Conservation (phyloP, 2,797 vertebrate species). For the Centroberyx gerrardi region DNA sequence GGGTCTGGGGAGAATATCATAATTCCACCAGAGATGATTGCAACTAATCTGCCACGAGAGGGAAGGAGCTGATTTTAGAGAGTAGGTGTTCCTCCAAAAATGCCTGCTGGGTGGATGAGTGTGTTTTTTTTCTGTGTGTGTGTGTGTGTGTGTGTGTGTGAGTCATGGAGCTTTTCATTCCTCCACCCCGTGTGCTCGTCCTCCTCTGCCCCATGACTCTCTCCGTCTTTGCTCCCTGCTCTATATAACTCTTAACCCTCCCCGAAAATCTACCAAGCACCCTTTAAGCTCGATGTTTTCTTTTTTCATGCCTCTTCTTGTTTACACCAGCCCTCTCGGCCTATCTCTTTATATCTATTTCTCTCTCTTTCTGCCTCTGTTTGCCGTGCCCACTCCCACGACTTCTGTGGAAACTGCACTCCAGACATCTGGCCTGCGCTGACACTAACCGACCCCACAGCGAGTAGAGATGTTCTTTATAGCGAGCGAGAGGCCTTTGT, state of each 20-base stretch:
- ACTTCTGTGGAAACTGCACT: slow-evolving; percentile 38
- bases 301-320: slow-evolving; percentile 50
- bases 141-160: slow-evolving; percentile 31
- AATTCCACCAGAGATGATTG: slow-evolving; percentile 15
- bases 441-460: not conserved
- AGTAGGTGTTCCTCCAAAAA: slow-evolving; percentile 39
- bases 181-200: not conserved
- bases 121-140: slow-evolving; percentile 36
- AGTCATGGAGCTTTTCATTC: slow-evolving; percentile 24
- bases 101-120: slow-evolving; percentile 48
- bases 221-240: slow-evolving; percentile 43
- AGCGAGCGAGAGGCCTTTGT: slow-evolving; percentile 11
- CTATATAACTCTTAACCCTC: slow-evolving; percentile 38
- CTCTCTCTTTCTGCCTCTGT: slow-evolving; percentile 1
- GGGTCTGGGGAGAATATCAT: slow-evolving; percentile 12
- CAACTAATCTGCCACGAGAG: slow-evolving; percentile 7
- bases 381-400: slow-evolving; percentile 29
- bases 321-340: slow-evolving; percentile 54
- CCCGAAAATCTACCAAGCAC: slow-evolving; percentile 46
- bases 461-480: slow-evolving; percentile 28
- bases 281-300: slow-evolving; percentile 33
- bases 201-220: slow-evolving; percentile 28
- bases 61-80: slow-evolving; percentile 41
- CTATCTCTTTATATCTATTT: slow-evolving; percentile 45
- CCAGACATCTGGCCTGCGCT: slow-evolving; percentile 25